Conservation (phyloP, 2,797 vertebrate genomes). For the Pangasius sanitwongsei region DNA sequence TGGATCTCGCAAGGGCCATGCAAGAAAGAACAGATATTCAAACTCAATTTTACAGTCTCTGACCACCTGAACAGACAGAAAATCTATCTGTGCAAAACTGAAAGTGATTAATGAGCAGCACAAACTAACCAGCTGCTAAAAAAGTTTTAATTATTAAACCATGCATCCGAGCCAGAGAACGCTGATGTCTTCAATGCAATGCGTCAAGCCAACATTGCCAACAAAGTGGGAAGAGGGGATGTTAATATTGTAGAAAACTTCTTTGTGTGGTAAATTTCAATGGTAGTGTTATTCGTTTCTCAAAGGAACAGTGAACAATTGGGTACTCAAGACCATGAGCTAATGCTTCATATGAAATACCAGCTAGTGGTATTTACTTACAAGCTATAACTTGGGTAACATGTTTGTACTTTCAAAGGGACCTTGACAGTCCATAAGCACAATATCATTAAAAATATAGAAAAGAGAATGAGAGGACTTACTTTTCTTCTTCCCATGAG, state of each 20-base stretch:
- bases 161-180: slow-evolving; percentile 26
- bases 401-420: background rate
- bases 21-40: slow-evolving; percentile 46
- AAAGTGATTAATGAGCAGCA: slow-evolving; percentile 53
- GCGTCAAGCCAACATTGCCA: background rate
- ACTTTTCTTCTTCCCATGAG: background rate
- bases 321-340: background rate
- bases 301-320: background rate
- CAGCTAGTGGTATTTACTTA: background rate
- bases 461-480: background rate
- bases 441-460: background rate
- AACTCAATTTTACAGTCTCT: slow-evolving; percentile 54
- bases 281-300: slow-evolving; percentile 18
- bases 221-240: slow-evolving; percentile 11
- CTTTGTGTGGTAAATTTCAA: slow-evolving; percentile 6
- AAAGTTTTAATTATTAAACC: slow-evolving; percentile 55
- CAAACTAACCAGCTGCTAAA: slow-evolving; percentile 51
- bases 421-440: background rate
- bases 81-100: slow-evolving; percentile 56
- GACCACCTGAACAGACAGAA: slow-evolving; percentile 50
- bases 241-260: background rate
- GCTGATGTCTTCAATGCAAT: background rate
- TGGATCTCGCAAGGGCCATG: slow-evolving; percentile 46
- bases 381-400: background rate
- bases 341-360: background rate